These are phyloP conservation scores for Caerostris extrusa DNA, from an alignment of 1,140 invertebrate genomes.

Conservation along the genomic window DNA sequence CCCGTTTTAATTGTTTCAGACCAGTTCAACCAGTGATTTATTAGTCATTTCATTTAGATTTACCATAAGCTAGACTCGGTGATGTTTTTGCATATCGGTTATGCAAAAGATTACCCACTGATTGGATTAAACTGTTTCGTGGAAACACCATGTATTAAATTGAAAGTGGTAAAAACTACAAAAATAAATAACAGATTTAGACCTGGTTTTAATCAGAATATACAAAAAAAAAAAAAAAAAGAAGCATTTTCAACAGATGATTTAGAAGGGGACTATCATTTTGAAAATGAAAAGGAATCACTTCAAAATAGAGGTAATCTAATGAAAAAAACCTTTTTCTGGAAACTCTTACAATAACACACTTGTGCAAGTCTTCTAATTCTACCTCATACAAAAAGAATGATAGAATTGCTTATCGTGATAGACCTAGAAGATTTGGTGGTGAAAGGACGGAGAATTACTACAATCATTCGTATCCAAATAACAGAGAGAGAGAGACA, in stretches of 20 bases:
- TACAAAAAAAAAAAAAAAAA: background rate
- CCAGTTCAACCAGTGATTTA: no score
- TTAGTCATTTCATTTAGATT: no score
- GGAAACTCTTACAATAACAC: background rate
- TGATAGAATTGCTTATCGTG: background rate
- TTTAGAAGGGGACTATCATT: background rate
- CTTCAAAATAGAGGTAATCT: background rate
- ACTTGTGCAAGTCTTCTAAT: background rate
- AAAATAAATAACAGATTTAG: constrained; percentile 4
- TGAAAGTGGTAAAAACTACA: no score
- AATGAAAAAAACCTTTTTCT: background rate
- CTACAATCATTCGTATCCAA: background rate
- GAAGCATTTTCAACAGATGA: background rate
- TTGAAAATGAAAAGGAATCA: background rate
- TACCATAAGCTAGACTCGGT: no score
- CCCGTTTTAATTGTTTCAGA: no score
- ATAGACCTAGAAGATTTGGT: background rate
- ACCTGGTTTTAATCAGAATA: background rate
- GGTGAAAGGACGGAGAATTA: background rate
- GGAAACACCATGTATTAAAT: no score
- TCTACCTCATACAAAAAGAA: background rate
- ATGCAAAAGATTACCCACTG: no score
- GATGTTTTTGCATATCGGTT: no score
- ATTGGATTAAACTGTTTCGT: no score
- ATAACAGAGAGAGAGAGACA: background rate